Evolutionary conservation across 2,797 vertebrate genomes (phyloP).

Genomic region (Halcyon chelicuti): DNA sequence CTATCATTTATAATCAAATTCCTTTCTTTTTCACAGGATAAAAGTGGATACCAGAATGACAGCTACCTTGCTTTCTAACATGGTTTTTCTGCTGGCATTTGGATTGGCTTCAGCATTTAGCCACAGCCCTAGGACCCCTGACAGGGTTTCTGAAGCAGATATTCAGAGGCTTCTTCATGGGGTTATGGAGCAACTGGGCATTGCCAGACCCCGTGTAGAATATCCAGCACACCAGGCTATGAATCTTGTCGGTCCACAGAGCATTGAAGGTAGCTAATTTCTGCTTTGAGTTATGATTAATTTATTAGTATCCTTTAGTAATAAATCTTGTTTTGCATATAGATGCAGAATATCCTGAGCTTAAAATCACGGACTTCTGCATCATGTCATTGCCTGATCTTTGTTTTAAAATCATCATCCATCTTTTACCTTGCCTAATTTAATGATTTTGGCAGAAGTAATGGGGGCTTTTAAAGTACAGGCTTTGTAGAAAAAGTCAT

Average conservation of each 20-base stretch:
- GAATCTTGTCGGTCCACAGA: slow-evolving; percentile 95
- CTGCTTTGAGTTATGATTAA: neutral
- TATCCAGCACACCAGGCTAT: slow-evolving; percentile 96
- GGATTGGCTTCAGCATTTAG: slow-evolving; percentile 78
- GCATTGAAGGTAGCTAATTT: slow-evolving; percentile 89
- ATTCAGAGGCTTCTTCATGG: slow-evolving; percentile 96
- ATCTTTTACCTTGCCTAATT: neutral
- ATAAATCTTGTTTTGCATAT: neutral
- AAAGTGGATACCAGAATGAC: slow-evolving; percentile 35
- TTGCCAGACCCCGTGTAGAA: slow-evolving; percentile 93
- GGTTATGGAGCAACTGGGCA: slow-evolving; percentile 97
- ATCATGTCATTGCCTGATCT: neutral
- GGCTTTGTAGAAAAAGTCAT: neutral
- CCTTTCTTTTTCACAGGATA: slow-evolving; percentile 58
- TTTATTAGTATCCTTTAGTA: neutral
- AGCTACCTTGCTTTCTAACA: slow-evolving; percentile 54
- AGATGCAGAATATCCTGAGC: neutral
- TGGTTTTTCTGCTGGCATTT: slow-evolving; percentile 79
- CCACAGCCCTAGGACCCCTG: slow-evolving; percentile 85
- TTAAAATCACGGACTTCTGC: neutral
- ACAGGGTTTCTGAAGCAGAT: slow-evolving; percentile 91
- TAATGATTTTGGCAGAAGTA: neutral
- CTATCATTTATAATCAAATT: neutral
- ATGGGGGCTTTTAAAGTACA: fast-evolving
- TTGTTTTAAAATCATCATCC: neutral